Evolutionary conservation across 2,113 vertebrate species (phyloP).

Genomic region (Todiramphus saurophagus): DNA sequence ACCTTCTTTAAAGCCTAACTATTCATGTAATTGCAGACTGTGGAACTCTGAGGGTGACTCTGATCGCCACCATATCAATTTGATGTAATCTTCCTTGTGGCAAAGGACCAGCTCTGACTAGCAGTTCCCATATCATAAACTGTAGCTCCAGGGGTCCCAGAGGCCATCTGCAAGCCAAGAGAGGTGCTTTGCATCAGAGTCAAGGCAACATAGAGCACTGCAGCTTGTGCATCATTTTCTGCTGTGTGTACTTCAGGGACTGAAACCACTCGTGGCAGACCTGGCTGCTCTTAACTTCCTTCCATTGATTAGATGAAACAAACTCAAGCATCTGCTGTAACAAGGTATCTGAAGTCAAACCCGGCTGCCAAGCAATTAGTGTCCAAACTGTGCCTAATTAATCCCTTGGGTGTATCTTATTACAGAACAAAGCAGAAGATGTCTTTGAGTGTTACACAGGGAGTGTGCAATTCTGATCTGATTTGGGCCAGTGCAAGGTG

Average conservation of each 20-base stretch:
- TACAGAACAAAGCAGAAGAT: not conserved
- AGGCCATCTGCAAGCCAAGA: not conserved
- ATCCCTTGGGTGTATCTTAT: not conserved
- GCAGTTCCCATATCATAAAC: accelerated
- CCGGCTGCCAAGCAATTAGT: not conserved
- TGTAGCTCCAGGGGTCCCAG: not conserved
- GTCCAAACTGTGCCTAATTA: not conserved
- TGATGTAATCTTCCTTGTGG: not conserved
- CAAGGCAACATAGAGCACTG: not conserved
- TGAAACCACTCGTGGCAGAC: not conserved
- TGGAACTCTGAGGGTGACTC: not conserved
- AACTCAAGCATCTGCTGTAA: not conserved
- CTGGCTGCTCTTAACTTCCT: not conserved
- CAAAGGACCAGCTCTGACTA: not conserved
- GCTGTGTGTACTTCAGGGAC: accelerated
- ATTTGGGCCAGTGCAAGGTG: not conserved
- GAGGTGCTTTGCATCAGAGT: not conserved
- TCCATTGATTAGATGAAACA: not conserved
- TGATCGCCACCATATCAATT: not conserved
- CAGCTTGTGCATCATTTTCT: not conserved
- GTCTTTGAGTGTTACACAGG: not conserved
- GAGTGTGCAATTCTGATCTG: not conserved
- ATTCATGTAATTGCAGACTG: not conserved
- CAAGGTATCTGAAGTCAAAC: not conserved
- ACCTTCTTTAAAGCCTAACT: not conserved